A percentile compares a stretch with the other conserved stretches of the same genome.
Conservation (phyloP, 2,888 invertebrate species). For the Barypeithes pellucidus region DNA sequence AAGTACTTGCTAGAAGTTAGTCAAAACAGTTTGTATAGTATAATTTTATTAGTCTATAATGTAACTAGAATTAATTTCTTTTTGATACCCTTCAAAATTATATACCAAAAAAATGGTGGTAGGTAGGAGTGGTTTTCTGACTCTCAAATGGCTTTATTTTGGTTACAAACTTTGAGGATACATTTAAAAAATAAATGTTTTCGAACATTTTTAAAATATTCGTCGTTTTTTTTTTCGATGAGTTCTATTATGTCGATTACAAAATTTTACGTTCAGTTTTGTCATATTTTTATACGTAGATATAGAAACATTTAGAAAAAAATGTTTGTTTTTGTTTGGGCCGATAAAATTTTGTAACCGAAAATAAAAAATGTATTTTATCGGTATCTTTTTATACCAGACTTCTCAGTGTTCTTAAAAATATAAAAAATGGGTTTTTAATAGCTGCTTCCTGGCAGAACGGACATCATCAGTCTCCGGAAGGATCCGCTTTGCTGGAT, state of each 20-base stretch:
- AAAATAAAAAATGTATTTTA: slow-evolving; percentile 6
- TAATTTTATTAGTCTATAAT: no score
- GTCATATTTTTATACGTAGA: no score
- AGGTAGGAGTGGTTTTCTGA: slow-evolving; percentile 49
- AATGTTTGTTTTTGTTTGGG: neutral
- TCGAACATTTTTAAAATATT: slow-evolving; percentile 66
- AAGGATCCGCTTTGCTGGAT: slow-evolving; percentile 95
- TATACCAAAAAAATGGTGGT: slow-evolving; percentile 49
- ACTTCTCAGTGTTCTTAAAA: slow-evolving; percentile 53
- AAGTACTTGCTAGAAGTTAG: neutral
- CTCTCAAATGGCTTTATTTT: slow-evolving; percentile 63
- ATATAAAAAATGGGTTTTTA: slow-evolving; percentile 59
- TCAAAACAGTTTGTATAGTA: neutral
- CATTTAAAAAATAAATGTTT: slow-evolving; percentile 55
- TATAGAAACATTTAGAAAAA: neutral
- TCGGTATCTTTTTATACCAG: slow-evolving; percentile 51
- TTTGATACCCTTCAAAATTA: slow-evolving; percentile 64
- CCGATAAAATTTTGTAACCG: slow-evolving; percentile 24
- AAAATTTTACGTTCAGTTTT: slow-evolving; percentile 44
- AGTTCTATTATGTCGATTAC: slow-evolving; percentile 15
- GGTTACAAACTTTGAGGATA: slow-evolving; percentile 60
- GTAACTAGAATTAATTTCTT: slow-evolving; percentile 47
- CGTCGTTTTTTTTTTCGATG: slow-evolving; percentile 57
- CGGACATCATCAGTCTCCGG: slow-evolving; percentile 93
- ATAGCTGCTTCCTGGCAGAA: slow-evolving; percentile 82